Conservation (phyloP, 1,140 invertebrate genomes). For the Habropoda laboriosa region DNA sequence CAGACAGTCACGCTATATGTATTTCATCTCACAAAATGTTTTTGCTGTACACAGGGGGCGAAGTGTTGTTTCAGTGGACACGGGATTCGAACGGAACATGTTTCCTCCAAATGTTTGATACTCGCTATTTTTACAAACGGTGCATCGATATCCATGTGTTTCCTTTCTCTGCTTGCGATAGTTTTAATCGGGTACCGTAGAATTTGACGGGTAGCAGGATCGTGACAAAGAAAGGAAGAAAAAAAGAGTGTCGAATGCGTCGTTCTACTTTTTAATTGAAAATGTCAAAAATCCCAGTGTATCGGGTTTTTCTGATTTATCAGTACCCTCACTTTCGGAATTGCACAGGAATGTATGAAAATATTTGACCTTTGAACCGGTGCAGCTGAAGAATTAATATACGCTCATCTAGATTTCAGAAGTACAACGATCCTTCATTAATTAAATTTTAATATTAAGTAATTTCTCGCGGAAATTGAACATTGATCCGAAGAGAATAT, state of each 20-base stretch:
- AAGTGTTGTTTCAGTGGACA: not conserved
- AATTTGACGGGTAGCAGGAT: not conserved
- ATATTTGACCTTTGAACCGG: too few species aligned
- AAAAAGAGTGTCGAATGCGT: not conserved
- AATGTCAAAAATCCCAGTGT: not conserved
- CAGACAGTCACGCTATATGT: not conserved
- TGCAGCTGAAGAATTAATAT: too few species aligned
- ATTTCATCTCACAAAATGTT: not conserved
- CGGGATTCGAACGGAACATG: not conserved
- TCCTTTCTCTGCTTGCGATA: not conserved
- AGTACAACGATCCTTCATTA: too few species aligned
- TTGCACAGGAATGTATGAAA: not conserved
- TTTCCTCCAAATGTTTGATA: not conserved
- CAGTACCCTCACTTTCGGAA: not conserved
- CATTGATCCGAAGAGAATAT: too few species aligned
- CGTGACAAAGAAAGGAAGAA: not conserved
- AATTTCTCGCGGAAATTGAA: too few species aligned
- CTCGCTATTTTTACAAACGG: not conserved
- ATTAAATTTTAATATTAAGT: too few species aligned
- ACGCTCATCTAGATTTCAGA: too few species aligned
- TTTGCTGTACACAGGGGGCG: not conserved
- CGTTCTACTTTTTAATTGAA: not conserved
- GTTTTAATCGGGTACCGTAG: not conserved
- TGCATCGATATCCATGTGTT: not conserved
- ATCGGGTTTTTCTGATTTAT: not conserved